Conservation (phyloP, 2,888 invertebrate species). For the Odontocerum albicorne region DNA sequence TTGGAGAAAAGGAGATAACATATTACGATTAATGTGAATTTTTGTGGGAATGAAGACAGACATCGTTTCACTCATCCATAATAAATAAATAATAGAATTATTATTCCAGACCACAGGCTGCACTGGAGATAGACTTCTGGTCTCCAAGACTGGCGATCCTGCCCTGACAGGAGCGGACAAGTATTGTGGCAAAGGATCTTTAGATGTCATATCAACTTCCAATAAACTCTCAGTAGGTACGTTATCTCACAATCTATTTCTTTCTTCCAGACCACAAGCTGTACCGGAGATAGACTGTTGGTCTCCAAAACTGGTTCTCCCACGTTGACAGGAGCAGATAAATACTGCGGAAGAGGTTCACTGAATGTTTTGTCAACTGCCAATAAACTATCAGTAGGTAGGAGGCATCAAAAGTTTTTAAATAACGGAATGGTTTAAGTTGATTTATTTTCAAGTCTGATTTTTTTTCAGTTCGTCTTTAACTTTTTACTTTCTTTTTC, state of each 20-base stretch:
- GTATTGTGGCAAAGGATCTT: slow-evolving; percentile 58
- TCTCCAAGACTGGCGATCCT: slow-evolving; percentile 55
- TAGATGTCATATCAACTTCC: slow-evolving; percentile 39
- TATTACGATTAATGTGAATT: no score
- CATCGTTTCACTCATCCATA: no score
- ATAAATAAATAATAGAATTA: no score
- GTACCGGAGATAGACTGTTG: slow-evolving; percentile 51
- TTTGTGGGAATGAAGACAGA: no score
- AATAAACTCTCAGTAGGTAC: slow-evolving; percentile 39
- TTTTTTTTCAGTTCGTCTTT: no score
- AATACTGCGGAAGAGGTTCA: slow-evolving; percentile 57
- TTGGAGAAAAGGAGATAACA: no score
- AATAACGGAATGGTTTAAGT: no score
- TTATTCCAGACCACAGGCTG: slow-evolving; percentile 52
- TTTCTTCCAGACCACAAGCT: slow-evolving; percentile 48
- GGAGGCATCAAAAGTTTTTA: no score
- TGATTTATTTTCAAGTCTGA: no score
- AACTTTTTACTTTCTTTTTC: no score
- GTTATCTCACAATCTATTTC: slow-evolving; percentile 28
- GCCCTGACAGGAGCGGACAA: slow-evolving; percentile 48
- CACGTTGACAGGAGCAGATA: slow-evolving; percentile 47
- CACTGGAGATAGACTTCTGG: slow-evolving; percentile 48
- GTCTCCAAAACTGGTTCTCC: slow-evolving; percentile 56
- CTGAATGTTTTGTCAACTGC: slow-evolving; percentile 40
- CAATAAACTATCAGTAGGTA: slow-evolving; percentile 39